Evolutionary conservation across 1,140 invertebrate species (phyloP), one percentile per base, ranked within the genome.

Genomic region (Camponotus vicinus): DNA sequence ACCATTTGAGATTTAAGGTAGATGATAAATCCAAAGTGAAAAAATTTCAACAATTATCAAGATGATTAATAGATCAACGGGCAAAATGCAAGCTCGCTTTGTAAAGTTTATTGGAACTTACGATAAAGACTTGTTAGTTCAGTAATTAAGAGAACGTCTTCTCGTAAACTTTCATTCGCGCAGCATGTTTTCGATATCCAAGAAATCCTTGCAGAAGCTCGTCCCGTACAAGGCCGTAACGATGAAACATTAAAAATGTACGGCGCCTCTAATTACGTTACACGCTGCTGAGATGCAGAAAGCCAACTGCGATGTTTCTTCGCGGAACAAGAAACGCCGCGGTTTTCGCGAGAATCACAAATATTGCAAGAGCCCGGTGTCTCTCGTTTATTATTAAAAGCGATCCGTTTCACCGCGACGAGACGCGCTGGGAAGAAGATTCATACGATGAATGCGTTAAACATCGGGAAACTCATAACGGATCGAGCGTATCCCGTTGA

Each of bases 401-500:
- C 67, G n/a, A 80, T 37, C 34, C n/a, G 27, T 80, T 13, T 57
- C 49, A 27, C 18, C 55, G 52, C 69, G 40, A 37, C 9, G 27
- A 8, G 13, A 59, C n/a, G 40, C 21, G 18, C 27, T 6, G 18
- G 15, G 3, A 57, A 57, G 21, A 66, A 55, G 32, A 76, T 80
- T 63, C 59, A 37, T 73, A 34, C 59, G 61, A 73, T 57, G 42
- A 55, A 49, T 57, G 37, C 18, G 27, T 59, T 66, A 11, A 86
- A 27, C 42, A 77, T 88, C 67, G 70, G 42, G 21, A 84, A 63
- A 76, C 76, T 77, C 59, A 66, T 76, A 86, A 69, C 34, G 52
- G 45, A 70, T 69, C 61, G 42, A 67, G 27, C 61, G 82, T 15
- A 67, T 73, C 37, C n/a, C 66, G 52, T 82, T 71, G 66, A 82